Conservation (phyloP, 2,888 invertebrate genomes). For the Acronicta alni region DNA sequence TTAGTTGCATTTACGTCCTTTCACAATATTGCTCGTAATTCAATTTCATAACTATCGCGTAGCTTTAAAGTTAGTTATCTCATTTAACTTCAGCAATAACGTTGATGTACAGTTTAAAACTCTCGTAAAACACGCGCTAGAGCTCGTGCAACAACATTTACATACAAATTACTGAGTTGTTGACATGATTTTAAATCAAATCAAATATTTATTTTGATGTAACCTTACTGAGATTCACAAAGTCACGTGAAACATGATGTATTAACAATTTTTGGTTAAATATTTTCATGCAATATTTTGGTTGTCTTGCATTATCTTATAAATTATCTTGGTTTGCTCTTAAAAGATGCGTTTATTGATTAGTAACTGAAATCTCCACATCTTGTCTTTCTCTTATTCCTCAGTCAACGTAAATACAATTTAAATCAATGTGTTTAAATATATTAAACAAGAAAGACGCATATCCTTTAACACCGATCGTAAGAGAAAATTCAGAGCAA, state of each 20-base stretch:
- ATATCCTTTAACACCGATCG: slow-evolving; percentile 14
- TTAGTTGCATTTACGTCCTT: too few relatives aligned
- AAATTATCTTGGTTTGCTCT: background rate
- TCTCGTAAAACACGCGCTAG: slow-evolving; percentile 8
- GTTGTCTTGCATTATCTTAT: slow-evolving; percentile 8
- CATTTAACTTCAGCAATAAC: background rate
- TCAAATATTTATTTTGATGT: slow-evolving; percentile 34
- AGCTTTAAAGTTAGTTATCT: background rate
- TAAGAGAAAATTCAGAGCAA: slow-evolving; percentile 15
- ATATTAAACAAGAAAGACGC: background rate
- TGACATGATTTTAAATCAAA: slow-evolving; percentile 13
- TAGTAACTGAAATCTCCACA: slow-evolving; percentile 8
- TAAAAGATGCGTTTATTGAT: background rate
- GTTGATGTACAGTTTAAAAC: background rate
- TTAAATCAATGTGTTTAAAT: slow-evolving; percentile 11
- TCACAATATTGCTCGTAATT: background rate
- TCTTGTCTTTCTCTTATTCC: background rate
- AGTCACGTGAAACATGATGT: slow-evolving; percentile 8
- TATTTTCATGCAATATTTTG: slow-evolving; percentile 3
- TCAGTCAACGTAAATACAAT: slow-evolving; percentile 11
- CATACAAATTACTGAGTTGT: slow-evolving; percentile 16
- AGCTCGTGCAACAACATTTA: slow-evolving; percentile 2
- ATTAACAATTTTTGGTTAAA: slow-evolving; percentile 10
- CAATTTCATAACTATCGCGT: slow-evolving; percentile 3
- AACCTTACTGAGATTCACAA: slow-evolving; percentile 27